Conservation (phyloP, 2,113 vertebrate species). For the Nymphicus hollandicus region DNA sequence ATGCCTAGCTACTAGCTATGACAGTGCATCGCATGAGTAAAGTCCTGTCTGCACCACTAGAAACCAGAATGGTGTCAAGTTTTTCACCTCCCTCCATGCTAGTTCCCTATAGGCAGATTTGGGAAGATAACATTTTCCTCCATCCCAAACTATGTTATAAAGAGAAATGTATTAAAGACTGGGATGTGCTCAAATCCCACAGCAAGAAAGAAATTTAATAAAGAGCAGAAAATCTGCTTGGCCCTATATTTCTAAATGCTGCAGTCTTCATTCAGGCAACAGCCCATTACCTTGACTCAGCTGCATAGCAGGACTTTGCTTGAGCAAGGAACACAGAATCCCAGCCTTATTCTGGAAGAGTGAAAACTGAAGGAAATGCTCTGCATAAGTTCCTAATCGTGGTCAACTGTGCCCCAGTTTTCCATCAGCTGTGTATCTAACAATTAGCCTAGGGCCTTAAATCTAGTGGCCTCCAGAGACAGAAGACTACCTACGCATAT, state of each 20-base stretch:
- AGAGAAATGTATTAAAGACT: neutral
- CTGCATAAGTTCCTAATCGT: neutral
- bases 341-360: neutral
- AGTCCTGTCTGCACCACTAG: neutral
- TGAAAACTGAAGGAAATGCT: neutral
- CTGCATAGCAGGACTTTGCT: neutral
- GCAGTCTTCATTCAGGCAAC: neutral
- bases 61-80: neutral
- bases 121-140: neutral
- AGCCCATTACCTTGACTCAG: constrained; percentile 5
- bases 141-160: neutral
- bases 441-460: neutral
- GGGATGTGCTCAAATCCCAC: neutral
- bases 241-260: neutral
- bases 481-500: neutral
- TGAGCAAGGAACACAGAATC: neutral
- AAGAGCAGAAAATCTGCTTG: neutral
- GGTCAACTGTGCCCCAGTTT: neutral
- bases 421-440: neutral
- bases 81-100: neutral
- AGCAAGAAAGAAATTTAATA: neutral
- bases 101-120: neutral
- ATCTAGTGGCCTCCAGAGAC: neutral
- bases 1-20: neutral
- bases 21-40: neutral